Evolutionary conservation across 1,140 invertebrate genomes (phyloP).

Genomic region (Octopus sinensis): DNA sequence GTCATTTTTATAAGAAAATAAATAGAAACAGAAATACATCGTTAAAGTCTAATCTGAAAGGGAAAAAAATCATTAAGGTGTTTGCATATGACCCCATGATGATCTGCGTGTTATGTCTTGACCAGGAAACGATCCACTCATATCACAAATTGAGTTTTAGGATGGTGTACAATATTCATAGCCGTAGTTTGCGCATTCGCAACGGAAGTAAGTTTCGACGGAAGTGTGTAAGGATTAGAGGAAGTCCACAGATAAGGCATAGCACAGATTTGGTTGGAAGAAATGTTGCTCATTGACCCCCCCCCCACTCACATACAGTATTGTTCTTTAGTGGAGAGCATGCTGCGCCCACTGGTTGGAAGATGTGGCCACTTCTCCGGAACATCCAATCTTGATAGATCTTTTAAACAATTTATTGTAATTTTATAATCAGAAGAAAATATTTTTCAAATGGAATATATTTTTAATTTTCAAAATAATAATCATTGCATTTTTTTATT

Average conservation of each 20-base stretch:
- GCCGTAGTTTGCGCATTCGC: constrained; percentile 24
- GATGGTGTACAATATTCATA: constrained; percentile 22
- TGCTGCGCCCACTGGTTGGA: constrained; percentile 27
- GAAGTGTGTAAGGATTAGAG: constrained; percentile 32
- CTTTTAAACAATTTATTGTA: constrained; percentile 38
- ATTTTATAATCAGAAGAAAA: neutral
- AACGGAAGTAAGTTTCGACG: constrained; percentile 28
- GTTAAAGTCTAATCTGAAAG: no score
- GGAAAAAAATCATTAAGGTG: constrained; percentile 39
- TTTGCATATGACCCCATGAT: constrained; percentile 46
- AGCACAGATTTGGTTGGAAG: constrained; percentile 50
- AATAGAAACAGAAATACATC: no score
- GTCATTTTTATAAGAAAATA: no score
- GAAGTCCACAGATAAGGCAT: constrained; percentile 43
- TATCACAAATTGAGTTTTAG: constrained; percentile 45
- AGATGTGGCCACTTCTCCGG: constrained; percentile 46
- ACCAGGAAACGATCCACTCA: constrained; percentile 32
- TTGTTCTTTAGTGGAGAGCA: constrained; percentile 38
- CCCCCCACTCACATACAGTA: constrained; percentile 49
- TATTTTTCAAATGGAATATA: no score
- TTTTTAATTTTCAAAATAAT: no score
- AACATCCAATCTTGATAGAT: constrained; percentile 46
- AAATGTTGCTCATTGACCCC: constrained; percentile 39
- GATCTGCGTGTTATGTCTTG: constrained; percentile 29
- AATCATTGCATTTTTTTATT: no score